Conservation (phyloP, 2,797 vertebrate genomes). For the Tadarida brasiliensis region DNA sequence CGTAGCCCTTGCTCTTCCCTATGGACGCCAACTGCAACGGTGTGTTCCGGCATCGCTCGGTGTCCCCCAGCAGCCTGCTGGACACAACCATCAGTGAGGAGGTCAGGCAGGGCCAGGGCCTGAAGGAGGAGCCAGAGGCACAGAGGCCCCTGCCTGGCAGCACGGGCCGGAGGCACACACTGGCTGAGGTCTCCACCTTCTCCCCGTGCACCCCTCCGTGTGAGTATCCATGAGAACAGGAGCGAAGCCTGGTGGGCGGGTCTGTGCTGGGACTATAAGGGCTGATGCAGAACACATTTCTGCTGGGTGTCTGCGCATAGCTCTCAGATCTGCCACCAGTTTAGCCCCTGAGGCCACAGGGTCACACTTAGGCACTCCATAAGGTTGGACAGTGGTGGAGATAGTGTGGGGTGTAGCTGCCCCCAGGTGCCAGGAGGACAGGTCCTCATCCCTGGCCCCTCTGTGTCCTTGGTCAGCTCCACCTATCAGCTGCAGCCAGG, state of each 20-base stretch:
- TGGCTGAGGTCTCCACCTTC: slow-evolving; percentile 96
- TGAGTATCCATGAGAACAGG: slow-evolving; percentile 85
- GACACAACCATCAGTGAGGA: slow-evolving; percentile 96
- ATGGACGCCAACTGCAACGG: slow-evolving; percentile 93
- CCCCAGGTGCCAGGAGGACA: background rate
- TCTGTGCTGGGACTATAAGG: accelerated
- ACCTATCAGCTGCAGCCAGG: accelerated
- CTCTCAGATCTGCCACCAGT: accelerated
- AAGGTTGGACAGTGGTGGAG: background rate
- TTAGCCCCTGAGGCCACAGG: accelerated
- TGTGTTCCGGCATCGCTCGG: slow-evolving; percentile 93
- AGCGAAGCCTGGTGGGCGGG: accelerated
- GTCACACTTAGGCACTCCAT: accelerated
- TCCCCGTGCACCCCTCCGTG: slow-evolving; percentile 93
- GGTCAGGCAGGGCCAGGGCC: slow-evolving; percentile 91
- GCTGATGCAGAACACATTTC: accelerated
- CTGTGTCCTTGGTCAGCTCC: background rate
- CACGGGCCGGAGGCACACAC: slow-evolving; percentile 94
- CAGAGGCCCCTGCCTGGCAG: slow-evolving; percentile 88
- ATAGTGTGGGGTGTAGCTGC: background rate
- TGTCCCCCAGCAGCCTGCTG: slow-evolving; percentile 95
- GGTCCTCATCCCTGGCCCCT: background rate
- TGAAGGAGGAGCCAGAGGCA: slow-evolving; percentile 91
- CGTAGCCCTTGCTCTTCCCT: slow-evolving; percentile 90
- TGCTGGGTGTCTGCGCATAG: accelerated